Evolutionary conservation across 1,140 invertebrate genomes (phyloP), one percentile per base, ranked within the genome.

Genomic region (Zaprionus inermis): DNA sequence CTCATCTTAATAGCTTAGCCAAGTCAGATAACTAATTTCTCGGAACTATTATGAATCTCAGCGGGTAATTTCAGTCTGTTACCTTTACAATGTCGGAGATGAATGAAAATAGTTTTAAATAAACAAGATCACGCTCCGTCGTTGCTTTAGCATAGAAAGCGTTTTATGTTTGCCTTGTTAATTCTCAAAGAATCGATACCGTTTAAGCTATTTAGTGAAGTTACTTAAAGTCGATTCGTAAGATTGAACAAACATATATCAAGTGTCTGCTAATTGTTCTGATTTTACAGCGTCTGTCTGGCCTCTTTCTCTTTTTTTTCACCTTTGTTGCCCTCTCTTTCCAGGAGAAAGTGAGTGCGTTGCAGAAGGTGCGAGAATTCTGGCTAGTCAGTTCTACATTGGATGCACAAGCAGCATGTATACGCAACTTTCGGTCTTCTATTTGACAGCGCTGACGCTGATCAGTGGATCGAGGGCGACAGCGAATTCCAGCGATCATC

Each of bases 211-310:
- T 54, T 82, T 64, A 79, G 71, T 75, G 64, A 74, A 78, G 65
- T 69, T 52, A 59, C 12, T 63, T 51, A 70, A 81, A 81, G 56
- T 78, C 67, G 80, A 70, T 58, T 71, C 59, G 30, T 18, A 41
- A 60, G 60, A 46, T 63, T 18, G 51, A 54, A 46, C 57, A 55
- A 59, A 61, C 24, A 58, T 76, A 32, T 65, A 32, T 65, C 46
- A 68, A 54, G 55, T 51, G 10, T 32, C 5, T 60, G 84, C 73
- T 88, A 88, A 88, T 88, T 88, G 83, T 68, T 38, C 83, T 79
- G 63, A 70, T 71, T 88, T 79, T 51, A 32, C 20, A 46, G 18
- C 12, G 22, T 16, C 34, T 20, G 12, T 2, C 20, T 18, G 10
- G 10, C 12, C 22, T 64, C 32, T 44, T 61, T 20, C 51, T 7